phyloP scores from a whole-genome alignment of 1,140 invertebrate species.

The Diprion similis region DNA sequence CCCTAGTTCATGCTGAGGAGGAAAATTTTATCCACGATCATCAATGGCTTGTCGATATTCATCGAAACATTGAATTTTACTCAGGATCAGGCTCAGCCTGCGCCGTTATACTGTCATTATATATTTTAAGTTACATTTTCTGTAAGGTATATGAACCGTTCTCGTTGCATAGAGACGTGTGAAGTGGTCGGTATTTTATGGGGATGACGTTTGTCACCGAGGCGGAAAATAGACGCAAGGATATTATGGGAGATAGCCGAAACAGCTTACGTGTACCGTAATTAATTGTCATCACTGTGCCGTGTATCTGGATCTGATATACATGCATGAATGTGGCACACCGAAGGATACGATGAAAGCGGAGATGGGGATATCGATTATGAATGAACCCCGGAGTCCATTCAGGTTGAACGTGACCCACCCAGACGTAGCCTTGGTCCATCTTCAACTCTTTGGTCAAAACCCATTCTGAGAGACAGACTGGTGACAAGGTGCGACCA shows the following conservation, averaged over 20 bases:
- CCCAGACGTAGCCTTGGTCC: conserved; percentile 36
- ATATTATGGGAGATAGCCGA: neutral
- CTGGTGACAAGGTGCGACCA: neutral
- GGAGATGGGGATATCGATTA: conserved; percentile 42
- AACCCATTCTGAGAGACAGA: conserved; percentile 41
- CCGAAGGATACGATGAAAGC: conserved; percentile 18
- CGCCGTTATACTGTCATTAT: no score
- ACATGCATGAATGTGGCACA: conserved; percentile 19
- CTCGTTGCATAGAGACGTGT: neutral
- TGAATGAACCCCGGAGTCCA: conserved; percentile 49
- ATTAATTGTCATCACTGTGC: no score
- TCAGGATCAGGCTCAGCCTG: no score
- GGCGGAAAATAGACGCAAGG: neutral
- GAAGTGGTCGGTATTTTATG: neutral
- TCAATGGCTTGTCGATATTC: no score
- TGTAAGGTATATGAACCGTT: no score
- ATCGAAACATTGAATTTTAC: no score
- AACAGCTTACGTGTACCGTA: no score
- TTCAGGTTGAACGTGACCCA: conserved; percentile 52
- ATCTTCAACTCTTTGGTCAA: conserved; percentile 39
- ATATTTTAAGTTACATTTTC: no score
- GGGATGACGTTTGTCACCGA: neutral
- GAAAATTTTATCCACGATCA: no score
- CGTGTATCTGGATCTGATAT: no score
- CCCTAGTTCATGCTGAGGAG: no score